These are phyloP conservation scores for Sebastolobus altivelis DNA, from an alignment of 2,797 vertebrate genomes.

Conservation along the genomic window DNA sequence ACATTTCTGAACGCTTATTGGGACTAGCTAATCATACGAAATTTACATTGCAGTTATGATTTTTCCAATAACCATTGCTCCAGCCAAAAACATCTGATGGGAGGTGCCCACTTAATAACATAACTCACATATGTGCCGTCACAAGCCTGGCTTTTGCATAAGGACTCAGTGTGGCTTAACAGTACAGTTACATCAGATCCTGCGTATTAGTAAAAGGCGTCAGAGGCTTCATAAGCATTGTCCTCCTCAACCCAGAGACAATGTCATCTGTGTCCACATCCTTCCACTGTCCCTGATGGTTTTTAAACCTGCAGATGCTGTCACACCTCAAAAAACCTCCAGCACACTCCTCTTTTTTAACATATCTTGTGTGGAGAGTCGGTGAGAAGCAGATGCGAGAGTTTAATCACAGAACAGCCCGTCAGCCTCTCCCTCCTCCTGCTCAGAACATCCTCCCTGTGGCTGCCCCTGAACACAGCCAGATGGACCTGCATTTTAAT, in stretches of 20 bases:
- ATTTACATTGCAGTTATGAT: constrained; percentile 10
- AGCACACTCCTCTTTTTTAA: background rate
- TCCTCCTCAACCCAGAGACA: constrained; percentile 20
- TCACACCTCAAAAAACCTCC: constrained; percentile 23
- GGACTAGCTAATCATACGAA: constrained; percentile 3
- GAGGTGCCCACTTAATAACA: background rate
- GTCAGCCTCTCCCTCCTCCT: constrained; percentile 29
- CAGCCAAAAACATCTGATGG: constrained; percentile 19
- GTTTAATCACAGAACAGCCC: constrained; percentile 48
- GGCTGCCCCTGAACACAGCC: constrained; percentile 4
- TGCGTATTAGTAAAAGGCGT: constrained; percentile 29
- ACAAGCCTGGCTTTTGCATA: constrained; percentile 14
- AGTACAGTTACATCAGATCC: constrained; percentile 53
- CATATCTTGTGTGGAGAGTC: background rate
- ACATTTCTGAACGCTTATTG: constrained; percentile 14
- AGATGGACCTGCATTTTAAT: constrained; percentile 8
- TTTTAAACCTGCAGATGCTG: constrained; percentile 37
- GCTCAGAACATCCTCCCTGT: constrained; percentile 33
- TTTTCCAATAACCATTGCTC: constrained; percentile 28
- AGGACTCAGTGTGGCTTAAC: constrained; percentile 39
- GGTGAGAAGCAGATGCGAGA: constrained; percentile 50
- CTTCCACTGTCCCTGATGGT: constrained; percentile 4
- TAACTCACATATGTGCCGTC: constrained; percentile 16
- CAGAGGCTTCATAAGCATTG: constrained; percentile 35
- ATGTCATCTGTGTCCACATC: constrained; percentile 26